Percentiles rank a stretch among this genome's conserved stretches.
These are phyloP conservation scores for Hycleus phaleratus DNA, from an alignment of 1,140 invertebrate genomes.

Conservation along the genomic window DNA sequence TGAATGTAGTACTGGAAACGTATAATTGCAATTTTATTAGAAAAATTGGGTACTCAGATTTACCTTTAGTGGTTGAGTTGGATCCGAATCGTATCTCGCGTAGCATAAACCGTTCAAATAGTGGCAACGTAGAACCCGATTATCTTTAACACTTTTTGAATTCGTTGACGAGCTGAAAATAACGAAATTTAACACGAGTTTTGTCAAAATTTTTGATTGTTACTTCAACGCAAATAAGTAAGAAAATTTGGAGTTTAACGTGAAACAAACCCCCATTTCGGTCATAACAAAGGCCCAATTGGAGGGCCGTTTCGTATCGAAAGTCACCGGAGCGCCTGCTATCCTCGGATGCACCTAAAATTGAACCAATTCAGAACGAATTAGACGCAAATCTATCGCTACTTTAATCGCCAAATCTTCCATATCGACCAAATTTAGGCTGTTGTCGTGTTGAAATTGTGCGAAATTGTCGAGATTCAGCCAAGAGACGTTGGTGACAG, in stretches of 20 bases:
- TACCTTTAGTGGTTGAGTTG: constrained; percentile 36
- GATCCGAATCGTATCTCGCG: constrained; percentile 42
- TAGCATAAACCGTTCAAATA: constrained; percentile 48
- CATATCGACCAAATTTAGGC: constrained; percentile 43
- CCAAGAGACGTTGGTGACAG: constrained; percentile 45
- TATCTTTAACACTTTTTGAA: not conserved
- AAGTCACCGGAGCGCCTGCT: constrained; percentile 31
- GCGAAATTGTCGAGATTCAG: constrained; percentile 41
- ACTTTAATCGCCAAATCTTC: constrained; percentile 10
- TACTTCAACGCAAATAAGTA: constrained; percentile 31
- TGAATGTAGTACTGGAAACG: constrained; percentile 45
- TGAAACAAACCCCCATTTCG: constrained; percentile 48
- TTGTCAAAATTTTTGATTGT: not conserved
- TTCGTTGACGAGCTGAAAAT: not conserved
- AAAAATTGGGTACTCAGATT: constrained; percentile 23
- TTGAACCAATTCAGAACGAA: no score
- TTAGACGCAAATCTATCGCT: no score
- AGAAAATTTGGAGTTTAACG: constrained; percentile 44
- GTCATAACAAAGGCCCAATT: constrained; percentile 47
- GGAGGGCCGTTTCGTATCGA: constrained; percentile 28
- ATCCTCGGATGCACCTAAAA: constrained; percentile 34
- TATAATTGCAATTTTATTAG: not conserved
- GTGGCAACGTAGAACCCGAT: constrained; percentile 41
- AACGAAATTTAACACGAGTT: no score
- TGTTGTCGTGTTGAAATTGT: constrained; percentile 41